A percentile compares a stretch with the other conserved stretches of the same genome.
Evolutionary conservation across 92 coral and sea anemone genomes (phyloP).

Genomic region (Zoanthus sociatus): DNA sequence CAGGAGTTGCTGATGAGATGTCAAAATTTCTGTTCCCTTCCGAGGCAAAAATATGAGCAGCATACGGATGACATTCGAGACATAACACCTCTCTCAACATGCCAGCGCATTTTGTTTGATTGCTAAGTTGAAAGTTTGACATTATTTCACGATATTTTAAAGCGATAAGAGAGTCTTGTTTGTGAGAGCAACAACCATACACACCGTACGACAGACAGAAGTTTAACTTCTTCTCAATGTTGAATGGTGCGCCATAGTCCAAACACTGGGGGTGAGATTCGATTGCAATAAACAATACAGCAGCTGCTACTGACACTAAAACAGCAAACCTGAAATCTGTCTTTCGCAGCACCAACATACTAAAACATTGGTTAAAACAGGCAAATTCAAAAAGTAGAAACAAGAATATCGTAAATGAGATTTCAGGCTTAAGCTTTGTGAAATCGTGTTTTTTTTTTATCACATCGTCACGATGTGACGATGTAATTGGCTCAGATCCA

Average conservation of each 20-base stretch:
- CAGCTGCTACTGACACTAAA: background rate
- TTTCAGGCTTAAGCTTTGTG: too few species aligned
- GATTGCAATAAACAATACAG: background rate
- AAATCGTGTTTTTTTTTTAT: too few species aligned
- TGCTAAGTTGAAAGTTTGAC: conserved; percentile 53
- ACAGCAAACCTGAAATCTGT: background rate
- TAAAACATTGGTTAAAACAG: background rate
- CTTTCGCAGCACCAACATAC: background rate
- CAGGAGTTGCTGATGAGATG: conserved; percentile 77
- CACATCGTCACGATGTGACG: too few species aligned
- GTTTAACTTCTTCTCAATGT: conserved; percentile 42
- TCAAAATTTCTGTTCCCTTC: conserved; percentile 82
- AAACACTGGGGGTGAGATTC: conserved; percentile 89
- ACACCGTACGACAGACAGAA: conserved; percentile 77
- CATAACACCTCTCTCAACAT: conserved; percentile 79
- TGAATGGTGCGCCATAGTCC: conserved; percentile 88
- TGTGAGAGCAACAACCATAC: conserved; percentile 84
- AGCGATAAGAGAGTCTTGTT: conserved; percentile 65
- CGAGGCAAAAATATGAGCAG: conserved; percentile 92
- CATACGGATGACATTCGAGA: conserved; percentile 88
- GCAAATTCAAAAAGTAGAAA: background rate
- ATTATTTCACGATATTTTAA: conserved; percentile 46
- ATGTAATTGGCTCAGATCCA: too few species aligned
- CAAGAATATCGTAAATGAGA: too few species aligned
- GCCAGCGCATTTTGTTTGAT: conserved; percentile 62